Evolutionary conservation across 2,888 invertebrate species (phyloP).

Genomic region (Papilio demoleus): DNA sequence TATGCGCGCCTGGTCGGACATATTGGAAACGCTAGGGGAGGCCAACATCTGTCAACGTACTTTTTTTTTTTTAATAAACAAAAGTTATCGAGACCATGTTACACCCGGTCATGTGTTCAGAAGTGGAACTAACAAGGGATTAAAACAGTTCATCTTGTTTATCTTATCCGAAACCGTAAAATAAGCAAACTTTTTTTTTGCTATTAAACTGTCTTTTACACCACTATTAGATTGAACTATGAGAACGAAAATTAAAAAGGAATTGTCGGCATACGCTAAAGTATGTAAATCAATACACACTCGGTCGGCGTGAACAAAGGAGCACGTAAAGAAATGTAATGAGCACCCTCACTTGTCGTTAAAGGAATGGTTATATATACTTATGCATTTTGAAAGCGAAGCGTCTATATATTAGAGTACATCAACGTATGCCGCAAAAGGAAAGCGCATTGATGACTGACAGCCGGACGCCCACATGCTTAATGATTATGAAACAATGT

Average conservation of each 20-base stretch:
- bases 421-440: slow-evolving; percentile 58
- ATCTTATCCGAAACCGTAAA: not conserved
- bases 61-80: slow-evolving; percentile 44
- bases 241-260: not conserved
- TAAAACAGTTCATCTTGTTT: slow-evolving; percentile 13
- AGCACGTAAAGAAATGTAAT: slow-evolving; percentile 52
- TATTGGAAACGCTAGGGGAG: slow-evolving; percentile 67
- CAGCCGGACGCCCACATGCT: slow-evolving; percentile 59
- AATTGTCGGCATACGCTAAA: slow-evolving; percentile 9
- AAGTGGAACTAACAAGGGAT: slow-evolving; percentile 9
- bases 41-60: slow-evolving; percentile 71
- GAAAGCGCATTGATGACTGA: slow-evolving; percentile 53
- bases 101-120: slow-evolving; percentile 10
- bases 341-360: slow-evolving; percentile 58
- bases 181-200: not conserved
- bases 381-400: slow-evolving; percentile 55
- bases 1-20: slow-evolving; percentile 56
- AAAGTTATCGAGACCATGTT: not conserved
- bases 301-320: slow-evolving; percentile 64
- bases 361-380: slow-evolving; percentile 62
- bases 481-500: slow-evolving; percentile 59
- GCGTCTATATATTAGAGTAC: slow-evolving; percentile 59
- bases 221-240: not conserved
- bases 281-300: slow-evolving; percentile 71
- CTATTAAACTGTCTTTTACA: not conserved